Base-by-base conservation (phyloP, 2,888 invertebrate genomes). In the Hypselothyrea guttata region DNA sequence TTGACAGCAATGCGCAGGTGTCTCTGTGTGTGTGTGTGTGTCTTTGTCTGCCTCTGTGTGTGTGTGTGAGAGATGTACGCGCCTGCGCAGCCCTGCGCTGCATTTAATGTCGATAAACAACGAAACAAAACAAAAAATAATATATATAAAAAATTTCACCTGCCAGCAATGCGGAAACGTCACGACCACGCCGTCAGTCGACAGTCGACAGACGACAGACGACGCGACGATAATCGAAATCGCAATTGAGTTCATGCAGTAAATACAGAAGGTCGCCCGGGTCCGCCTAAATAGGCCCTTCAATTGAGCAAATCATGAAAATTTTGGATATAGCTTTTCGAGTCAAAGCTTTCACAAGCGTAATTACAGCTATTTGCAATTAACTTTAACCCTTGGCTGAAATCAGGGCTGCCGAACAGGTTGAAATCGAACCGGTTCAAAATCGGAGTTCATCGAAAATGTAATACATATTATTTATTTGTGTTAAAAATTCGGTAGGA, bases 81-180 rank as follows among this genome's bases (percentile, higher is more conserved):
- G 71, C 37, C 47, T 56, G 71, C 66, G 69, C 53, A 69, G 71
- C 62, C 61, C 67, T 62, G 47, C 52, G 47, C 44, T 71, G 70
- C 71, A 63, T 52, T 67, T 63, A 45, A 30, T 22, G 61, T 68
- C 71, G 71, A 71, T 64, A 55, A 49, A 47, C 35, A 76, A 41
- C 22, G 4, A 11, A 11, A 27, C 11, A 27, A n/a, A 7, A 41
- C n/a, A 13, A 11, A 22, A 16, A 7, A 15, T 13, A 48, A n/a
- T n/a, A n/a, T n/a, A n/a, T n/a, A n/a, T n/a, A n/a, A n/a, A 48
- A 62, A 69, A 63, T 73, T 77, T 71, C 71, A 82, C 68, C 68
- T 73, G 72, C 61, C 54, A 37, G 48, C 63, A 82, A 77, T 82
- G 83, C 83, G 77, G 83, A 82, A 77, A 60, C 28, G 22, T 46